Evolutionary conservation across 2,113 vertebrate species (phyloP).

Genomic region (Oriolus oriolus): DNA sequence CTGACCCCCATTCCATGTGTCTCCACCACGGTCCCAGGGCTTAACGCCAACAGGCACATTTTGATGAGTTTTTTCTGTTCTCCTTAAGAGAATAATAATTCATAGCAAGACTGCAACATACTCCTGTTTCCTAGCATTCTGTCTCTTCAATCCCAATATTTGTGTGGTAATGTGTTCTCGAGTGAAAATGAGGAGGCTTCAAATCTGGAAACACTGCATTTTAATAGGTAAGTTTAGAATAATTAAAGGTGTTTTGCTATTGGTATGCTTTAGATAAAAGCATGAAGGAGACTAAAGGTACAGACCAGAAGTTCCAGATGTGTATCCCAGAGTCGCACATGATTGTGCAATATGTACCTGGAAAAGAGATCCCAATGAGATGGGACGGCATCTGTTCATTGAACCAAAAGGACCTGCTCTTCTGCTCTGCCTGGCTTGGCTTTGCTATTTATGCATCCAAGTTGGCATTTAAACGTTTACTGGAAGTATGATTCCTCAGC

Average conservation of each 20-base stretch:
- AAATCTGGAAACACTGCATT: background rate
- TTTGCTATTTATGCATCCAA: background rate
- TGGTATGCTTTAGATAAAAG: background rate
- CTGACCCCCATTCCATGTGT: background rate
- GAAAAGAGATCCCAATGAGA: background rate
- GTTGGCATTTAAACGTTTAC: background rate
- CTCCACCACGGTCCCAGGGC: background rate
- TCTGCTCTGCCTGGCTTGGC: background rate
- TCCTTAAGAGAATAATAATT: background rate
- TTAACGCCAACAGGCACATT: accelerated
- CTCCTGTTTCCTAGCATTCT: background rate
- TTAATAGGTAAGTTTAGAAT: background rate
- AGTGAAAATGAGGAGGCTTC: background rate
- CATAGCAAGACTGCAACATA: background rate
- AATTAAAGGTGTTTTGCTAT: background rate
- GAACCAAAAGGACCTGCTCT: background rate
- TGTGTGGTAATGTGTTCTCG: background rate
- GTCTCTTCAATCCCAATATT: background rate
- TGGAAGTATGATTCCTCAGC: background rate
- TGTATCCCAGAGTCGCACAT: background rate
- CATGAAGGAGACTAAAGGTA: background rate
- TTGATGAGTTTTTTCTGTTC: background rate
- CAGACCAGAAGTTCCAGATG: background rate
- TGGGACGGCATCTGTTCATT: background rate
- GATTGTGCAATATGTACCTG: background rate